Conservation (phyloP, 2,888 invertebrate species). For the Athripsodes cinereus region DNA sequence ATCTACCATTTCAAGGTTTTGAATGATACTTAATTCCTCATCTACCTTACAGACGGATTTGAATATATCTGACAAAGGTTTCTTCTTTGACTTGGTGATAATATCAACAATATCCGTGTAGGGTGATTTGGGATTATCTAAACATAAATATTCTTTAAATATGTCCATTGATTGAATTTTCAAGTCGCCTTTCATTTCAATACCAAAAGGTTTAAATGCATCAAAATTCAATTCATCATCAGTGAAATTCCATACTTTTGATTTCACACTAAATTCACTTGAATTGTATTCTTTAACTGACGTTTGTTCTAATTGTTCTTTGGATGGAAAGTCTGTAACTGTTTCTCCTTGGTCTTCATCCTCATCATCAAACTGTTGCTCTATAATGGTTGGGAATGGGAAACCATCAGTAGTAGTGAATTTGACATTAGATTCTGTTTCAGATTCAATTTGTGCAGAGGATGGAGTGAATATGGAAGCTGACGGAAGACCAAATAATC, state of each 20-base stretch:
- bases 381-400: constrained; percentile 39
- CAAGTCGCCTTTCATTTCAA: constrained; percentile 34
- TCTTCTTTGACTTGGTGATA: constrained; percentile 44
- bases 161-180: constrained; percentile 25
- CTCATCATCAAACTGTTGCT: constrained; percentile 33
- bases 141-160: constrained; percentile 36
- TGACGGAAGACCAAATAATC: constrained; percentile 37
- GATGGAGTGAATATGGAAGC: constrained; percentile 39
- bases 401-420: constrained; percentile 41
- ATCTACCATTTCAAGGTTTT: constrained; percentile 38
- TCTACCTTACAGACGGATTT: constrained; percentile 32
- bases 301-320: constrained; percentile 19
- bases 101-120: constrained; percentile 42
- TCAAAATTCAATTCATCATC: constrained; percentile 46
- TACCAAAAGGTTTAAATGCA: constrained; percentile 44
- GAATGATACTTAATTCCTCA: constrained; percentile 31
- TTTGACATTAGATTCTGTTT: constrained; percentile 36
- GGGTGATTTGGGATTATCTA: constrained; percentile 34
- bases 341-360: constrained; percentile 28
- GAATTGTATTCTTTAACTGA: constrained; percentile 17
- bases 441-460: constrained; percentile 32
- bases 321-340: constrained; percentile 24
- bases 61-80: constrained; percentile 42
- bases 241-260: constrained; percentile 43
- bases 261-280: constrained; percentile 27